Evolutionary conservation across 2,888 invertebrate genomes (phyloP), one percentile per base, ranked within the genome.

Genomic region (Ormyrus pomaceus): DNA sequence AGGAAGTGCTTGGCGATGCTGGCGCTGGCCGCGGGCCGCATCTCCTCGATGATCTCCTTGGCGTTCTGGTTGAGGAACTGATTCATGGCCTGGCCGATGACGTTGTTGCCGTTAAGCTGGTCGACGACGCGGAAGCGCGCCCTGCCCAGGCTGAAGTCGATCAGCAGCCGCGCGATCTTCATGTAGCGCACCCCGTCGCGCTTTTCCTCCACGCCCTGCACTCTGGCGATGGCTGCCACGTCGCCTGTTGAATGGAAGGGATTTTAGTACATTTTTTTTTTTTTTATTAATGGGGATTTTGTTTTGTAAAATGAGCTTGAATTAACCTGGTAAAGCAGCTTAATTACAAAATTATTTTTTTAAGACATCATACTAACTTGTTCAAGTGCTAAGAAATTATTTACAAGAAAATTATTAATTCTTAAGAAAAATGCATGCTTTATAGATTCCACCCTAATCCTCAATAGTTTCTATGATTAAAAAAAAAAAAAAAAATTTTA

Each of bases 41-140:
- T 95, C 91, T 96, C 96, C 77, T 94, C 94, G 82, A 96, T 95
- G 84, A 96, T 95, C 88, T 96, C 96, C 66, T 95, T 94, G 0
- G 95, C 94, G 86, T 96, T 96, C 89, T 94, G 95, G 91, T 96
- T 96, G 82, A 96, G 91, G 89, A 96, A 96, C 88, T 95, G 95
- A 90, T 96, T 96, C 94, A 96, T 95, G 0, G 96, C 96, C 88
- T 95, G 92, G 93, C 96, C 96, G 85, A 96, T 94, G 77, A 96
- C 93, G 84, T 95, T 95, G 86, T 95, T 95, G 70, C 94, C 93
- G 89, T 96, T 96, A 81, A 96, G 92, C 7, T 94, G 93, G 85
- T 96, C 96, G 82, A 93, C 91, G 34, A 95, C 93, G 84, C 94
- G 94, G 91, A 96, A 95, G 85, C 94, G 91, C 5, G 95, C 94